Conservation (phyloP, 2,113 vertebrate genomes). For the Rostratula benghalensis region DNA sequence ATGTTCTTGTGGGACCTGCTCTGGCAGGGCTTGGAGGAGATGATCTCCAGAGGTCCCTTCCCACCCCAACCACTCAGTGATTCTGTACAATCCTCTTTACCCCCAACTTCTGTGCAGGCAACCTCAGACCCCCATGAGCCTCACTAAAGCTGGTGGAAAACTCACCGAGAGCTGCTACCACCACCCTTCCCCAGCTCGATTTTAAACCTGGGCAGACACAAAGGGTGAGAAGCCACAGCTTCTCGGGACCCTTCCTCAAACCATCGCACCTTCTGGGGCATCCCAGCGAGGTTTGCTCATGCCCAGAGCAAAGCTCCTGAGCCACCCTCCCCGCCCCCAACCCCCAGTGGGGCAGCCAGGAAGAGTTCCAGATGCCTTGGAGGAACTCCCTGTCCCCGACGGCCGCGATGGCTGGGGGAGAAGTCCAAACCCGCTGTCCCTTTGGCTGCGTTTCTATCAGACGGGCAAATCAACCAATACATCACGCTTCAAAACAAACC, state of each 20-base stretch:
- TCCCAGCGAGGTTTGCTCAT: rapidly evolving
- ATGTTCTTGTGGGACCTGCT: too few relatives aligned
- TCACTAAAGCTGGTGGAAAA: not conserved
- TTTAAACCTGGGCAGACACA: not conserved
- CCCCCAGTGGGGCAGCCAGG: rapidly evolving
- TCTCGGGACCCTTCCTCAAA: too few relatives aligned
- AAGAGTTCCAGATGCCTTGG: rapidly evolving
- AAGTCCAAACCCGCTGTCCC: not conserved
- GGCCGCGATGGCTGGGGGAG: not conserved
- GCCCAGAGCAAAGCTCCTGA: too few relatives aligned
- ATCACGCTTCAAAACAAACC: not conserved
- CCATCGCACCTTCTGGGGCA: rapidly evolving
- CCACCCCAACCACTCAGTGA: too few relatives aligned
- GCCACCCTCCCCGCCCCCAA: not conserved
- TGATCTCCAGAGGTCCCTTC: too few relatives aligned
- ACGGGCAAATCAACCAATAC: rapidly evolving
- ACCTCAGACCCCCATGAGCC: rapidly evolving
- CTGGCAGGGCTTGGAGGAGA: too few relatives aligned
- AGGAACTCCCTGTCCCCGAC: not conserved
- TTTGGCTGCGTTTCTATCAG: not conserved
- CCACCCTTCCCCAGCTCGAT: not conserved
- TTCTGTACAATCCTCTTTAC: too few relatives aligned
- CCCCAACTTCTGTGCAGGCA: not conserved
- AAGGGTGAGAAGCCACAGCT: not conserved
- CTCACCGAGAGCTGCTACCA: not conserved